Conservation (phyloP, 2,113 vertebrate genomes). For the Syngnathoides biaculeatus region DNA sequence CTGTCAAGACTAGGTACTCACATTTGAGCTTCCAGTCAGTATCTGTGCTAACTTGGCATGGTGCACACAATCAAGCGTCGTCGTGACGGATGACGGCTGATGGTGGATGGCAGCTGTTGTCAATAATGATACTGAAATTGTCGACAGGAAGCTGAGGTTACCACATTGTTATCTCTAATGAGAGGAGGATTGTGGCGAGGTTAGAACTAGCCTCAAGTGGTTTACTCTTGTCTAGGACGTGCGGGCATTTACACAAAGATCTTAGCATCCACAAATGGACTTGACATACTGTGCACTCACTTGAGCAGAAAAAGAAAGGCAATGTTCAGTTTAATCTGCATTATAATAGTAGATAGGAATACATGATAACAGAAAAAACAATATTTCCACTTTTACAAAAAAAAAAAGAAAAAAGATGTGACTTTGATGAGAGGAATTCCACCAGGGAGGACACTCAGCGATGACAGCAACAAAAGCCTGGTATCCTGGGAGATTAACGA, state of each 20-base stretch:
- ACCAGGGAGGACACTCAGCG: slow-evolving; percentile 11
- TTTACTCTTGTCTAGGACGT: slow-evolving; percentile 29
- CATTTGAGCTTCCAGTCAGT: slow-evolving; percentile 3
- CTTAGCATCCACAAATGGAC: slow-evolving; percentile 48
- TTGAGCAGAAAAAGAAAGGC: slow-evolving; percentile 41
- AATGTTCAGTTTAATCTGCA: slow-evolving; percentile 42
- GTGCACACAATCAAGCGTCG: slow-evolving; percentile 14
- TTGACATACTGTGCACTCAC: slow-evolving; percentile 23
- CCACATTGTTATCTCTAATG: slow-evolving; percentile 46
- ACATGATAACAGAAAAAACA: slow-evolving; percentile 35
- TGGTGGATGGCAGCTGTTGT: slow-evolving; percentile 52
- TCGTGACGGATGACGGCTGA: slow-evolving; percentile 23
- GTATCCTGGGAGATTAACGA: slow-evolving; percentile 21
- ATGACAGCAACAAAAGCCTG: slow-evolving; percentile 15
- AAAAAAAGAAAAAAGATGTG: neutral
- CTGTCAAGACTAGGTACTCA: slow-evolving; percentile 21
- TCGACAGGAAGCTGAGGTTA: slow-evolving; percentile 50
- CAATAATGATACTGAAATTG: slow-evolving; percentile 41
- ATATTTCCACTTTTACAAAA: slow-evolving; percentile 25
- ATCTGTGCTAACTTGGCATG: slow-evolving; percentile 18
- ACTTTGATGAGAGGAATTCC: slow-evolving; percentile 5
- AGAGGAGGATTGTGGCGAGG: slow-evolving; percentile 37
- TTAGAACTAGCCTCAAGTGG: slow-evolving; percentile 25
- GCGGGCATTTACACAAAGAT: slow-evolving; percentile 36
- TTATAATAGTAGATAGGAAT: slow-evolving; percentile 41